A percentile compares a stretch with the other conserved stretches of the same genome.
phyloP scores from a whole-genome alignment of 2,113 vertebrate genomes.

The Ictalurus punctatus region DNA sequence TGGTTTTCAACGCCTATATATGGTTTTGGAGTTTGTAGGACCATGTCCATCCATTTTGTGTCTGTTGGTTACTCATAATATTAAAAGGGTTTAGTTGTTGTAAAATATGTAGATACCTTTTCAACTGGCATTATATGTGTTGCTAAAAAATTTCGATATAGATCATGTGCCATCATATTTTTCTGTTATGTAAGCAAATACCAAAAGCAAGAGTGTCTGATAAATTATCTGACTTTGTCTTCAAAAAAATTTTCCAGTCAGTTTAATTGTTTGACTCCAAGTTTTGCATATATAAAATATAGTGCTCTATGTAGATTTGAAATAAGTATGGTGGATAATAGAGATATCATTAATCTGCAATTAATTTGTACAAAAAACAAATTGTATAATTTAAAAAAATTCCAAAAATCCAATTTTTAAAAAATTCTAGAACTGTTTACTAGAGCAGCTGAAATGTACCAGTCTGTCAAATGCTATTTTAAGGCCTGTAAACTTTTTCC shows the following conservation, averaged over 20 bases:
- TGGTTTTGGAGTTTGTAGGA: neutral
- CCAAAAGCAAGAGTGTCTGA: neutral
- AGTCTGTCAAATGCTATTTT: conserved; percentile 3
- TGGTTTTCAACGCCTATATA: neutral
- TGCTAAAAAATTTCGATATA: neutral
- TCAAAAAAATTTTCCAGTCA: neutral
- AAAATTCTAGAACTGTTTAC: neutral
- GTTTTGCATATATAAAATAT: neutral
- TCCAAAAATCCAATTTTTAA: neutral
- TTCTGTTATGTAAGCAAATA: neutral
- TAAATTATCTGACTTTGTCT: neutral
- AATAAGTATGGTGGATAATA: neutral
- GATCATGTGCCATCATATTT: neutral
- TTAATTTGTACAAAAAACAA: neutral
- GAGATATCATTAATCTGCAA: neutral
- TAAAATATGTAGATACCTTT: conserved; percentile 28
- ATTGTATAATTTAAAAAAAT: no score
- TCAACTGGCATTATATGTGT: neutral
- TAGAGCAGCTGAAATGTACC: neutral
- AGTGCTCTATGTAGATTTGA: neutral
- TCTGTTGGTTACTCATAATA: neutral
- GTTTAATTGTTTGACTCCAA: no score
- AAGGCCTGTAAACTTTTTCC: neutral
- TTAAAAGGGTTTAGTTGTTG: neutral
- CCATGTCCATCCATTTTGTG: neutral